Conservation (phyloP, 2,888 invertebrate species). For the Chrysolina oricalcia region DNA sequence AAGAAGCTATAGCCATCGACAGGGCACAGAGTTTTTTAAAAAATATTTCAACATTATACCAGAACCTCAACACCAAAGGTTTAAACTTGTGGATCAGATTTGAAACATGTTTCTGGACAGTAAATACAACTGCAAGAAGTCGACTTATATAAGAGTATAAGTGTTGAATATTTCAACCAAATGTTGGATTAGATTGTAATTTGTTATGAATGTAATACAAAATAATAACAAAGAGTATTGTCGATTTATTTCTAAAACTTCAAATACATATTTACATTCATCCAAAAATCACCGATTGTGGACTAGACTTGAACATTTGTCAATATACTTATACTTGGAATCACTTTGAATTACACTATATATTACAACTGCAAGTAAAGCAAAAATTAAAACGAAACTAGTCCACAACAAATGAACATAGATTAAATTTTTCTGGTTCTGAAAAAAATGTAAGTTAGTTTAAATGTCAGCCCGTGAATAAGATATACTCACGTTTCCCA, state of each 20-base stretch:
- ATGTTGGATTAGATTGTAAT: too few species aligned
- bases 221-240: neutral
- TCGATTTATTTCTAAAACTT: neutral
- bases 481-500: neutral
- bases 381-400: constrained; percentile 33
- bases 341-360: constrained; percentile 24
- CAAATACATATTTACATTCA: neutral
- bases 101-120: constrained; percentile 65
- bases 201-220: too few species aligned
- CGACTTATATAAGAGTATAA: too few species aligned
- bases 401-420: constrained; percentile 41
- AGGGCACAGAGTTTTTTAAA: constrained; percentile 82
- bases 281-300: constrained; percentile 17
- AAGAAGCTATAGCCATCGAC: constrained; percentile 77
- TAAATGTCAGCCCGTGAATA: neutral
- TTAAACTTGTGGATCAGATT: constrained; percentile 83
- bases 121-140: neutral
- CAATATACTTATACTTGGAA: constrained; percentile 24
- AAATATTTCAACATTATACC: constrained; percentile 91
- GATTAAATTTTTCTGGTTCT: constrained; percentile 36
- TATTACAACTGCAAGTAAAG: constrained; percentile 7
- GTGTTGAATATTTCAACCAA: too few species aligned
- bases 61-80: constrained; percentile 83
- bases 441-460: constrained; percentile 4
- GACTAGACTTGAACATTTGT: constrained; percentile 24